Percentiles rank a stretch among this genome's conserved stretches.
phyloP scores from a whole-genome alignment of 2,797 vertebrate species.

The Molossus alvarezi region DNA sequence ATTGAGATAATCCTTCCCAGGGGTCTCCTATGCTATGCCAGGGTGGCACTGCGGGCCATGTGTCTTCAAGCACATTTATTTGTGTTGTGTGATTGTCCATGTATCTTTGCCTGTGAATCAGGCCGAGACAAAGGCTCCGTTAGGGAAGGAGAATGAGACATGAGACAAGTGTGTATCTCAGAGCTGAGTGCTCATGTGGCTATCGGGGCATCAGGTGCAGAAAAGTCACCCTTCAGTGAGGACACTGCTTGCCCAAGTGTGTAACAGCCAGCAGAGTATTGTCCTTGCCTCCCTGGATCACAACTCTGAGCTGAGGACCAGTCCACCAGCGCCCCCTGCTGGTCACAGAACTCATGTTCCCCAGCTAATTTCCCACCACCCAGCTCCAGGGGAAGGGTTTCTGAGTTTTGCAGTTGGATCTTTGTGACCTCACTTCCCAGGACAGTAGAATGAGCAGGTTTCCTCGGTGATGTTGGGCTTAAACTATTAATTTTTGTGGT shows the following conservation, averaged over 20 bases:
- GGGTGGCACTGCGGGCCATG: fast-evolving
- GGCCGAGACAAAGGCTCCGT: too few relatives aligned
- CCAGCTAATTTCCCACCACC: not conserved
- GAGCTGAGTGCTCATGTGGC: too few relatives aligned
- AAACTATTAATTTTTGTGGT: not conserved
- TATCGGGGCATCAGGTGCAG: not conserved
- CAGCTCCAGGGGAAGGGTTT: not conserved
- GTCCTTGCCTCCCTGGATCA: not conserved
- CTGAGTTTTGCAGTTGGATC: not conserved
- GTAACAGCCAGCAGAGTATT: not conserved
- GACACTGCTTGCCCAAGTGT: not conserved
- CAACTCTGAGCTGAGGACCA: not conserved
- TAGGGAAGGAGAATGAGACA: fast-evolving
- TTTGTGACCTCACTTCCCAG: not conserved
- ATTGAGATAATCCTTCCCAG: too few relatives aligned
- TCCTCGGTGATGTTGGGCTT: not conserved
- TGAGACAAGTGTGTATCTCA: not conserved
- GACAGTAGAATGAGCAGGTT: too few relatives aligned
- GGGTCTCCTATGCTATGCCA: too few relatives aligned
- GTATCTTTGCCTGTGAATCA: not conserved
- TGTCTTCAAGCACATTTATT: not conserved
- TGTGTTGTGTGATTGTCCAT: fast-evolving
- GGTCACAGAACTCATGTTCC: fast-evolving
- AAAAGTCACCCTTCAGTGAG: not conserved
- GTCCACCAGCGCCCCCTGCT: not conserved